phyloP scores from a whole-genome alignment of 2,797 vertebrate genomes.

The Prunella strophiata region DNA sequence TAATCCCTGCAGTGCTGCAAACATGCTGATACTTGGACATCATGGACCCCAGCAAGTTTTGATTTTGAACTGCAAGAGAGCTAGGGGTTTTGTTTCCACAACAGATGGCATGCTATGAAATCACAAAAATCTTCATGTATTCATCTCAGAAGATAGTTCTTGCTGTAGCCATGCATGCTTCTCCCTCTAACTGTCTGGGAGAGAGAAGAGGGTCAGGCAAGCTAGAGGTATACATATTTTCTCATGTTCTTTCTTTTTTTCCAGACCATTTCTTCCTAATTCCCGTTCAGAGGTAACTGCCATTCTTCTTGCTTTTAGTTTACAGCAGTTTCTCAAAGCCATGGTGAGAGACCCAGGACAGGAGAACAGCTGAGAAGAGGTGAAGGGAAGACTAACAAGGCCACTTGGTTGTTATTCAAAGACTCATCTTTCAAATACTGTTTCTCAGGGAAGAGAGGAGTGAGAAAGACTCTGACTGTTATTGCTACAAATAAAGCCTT shows the following conservation, averaged over 20 bases:
- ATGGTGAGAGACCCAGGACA: not conserved
- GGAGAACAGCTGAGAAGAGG: not conserved
- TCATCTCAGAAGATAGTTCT: not conserved
- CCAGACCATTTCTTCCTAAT: not conserved
- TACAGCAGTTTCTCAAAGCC: slow-evolving; percentile 8
- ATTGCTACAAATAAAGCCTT: not conserved
- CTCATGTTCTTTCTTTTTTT: not conserved
- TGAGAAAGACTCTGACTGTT: slow-evolving; percentile 15
- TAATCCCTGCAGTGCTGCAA: not conserved
- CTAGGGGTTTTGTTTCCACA: not conserved
- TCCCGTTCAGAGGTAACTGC: not conserved
- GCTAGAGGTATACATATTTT: not conserved
- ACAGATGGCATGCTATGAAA: slow-evolving; percentile 36
- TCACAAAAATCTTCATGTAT: not conserved
- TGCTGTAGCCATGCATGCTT: not conserved
- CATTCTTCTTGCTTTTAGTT: not conserved
- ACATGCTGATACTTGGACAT: not conserved
- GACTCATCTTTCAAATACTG: not conserved
- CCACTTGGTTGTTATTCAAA: not conserved
- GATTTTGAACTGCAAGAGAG: not conserved
- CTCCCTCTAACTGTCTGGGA: not conserved
- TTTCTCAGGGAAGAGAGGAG: not conserved
- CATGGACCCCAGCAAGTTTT: not conserved
- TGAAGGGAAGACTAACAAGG: slow-evolving; percentile 18
- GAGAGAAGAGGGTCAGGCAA: not conserved